phyloP scores from a whole-genome alignment of 2,113 vertebrate genomes.

The Embiotoca jacksoni region DNA sequence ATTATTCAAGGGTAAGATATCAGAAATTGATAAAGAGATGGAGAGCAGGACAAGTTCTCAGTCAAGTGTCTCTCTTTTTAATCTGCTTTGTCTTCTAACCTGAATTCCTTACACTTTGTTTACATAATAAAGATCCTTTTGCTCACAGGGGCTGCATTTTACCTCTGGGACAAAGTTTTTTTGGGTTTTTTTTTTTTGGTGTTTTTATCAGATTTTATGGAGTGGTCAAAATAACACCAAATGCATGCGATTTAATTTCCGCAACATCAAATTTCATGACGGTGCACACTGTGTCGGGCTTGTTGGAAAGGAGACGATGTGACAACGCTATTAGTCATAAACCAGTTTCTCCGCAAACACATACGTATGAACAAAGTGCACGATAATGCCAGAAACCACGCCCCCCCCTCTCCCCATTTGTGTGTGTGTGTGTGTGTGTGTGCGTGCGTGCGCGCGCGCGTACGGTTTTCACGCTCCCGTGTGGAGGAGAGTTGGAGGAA shows the following conservation, averaged over 20 bases:
- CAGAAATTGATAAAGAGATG: too few species aligned
- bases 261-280: not conserved
- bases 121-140: not conserved
- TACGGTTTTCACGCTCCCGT: slow-evolving; percentile 55
- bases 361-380: too few species aligned
- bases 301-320: not conserved
- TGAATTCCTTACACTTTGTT: not conserved
- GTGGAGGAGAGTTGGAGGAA: slow-evolving; percentile 60
- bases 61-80: too few species aligned
- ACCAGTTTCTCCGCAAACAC: too few species aligned
- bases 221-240: not conserved
- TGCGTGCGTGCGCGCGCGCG: too few species aligned
- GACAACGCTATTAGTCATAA: not conserved
- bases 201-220: not conserved
- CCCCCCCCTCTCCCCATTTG: too few species aligned
- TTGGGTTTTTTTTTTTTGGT: too few species aligned
- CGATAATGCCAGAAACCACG: not conserved
- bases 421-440: too few species aligned
- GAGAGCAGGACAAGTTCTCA: too few species aligned
- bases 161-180: too few species aligned
- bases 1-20: not conserved
- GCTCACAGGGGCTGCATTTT: not conserved
- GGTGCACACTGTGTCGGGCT: too few species aligned
- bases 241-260: not conserved
- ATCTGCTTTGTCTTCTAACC: not conserved